phyloP scores from a whole-genome alignment of 2,888 invertebrate species.

The Pachydiplax longipennis region DNA sequence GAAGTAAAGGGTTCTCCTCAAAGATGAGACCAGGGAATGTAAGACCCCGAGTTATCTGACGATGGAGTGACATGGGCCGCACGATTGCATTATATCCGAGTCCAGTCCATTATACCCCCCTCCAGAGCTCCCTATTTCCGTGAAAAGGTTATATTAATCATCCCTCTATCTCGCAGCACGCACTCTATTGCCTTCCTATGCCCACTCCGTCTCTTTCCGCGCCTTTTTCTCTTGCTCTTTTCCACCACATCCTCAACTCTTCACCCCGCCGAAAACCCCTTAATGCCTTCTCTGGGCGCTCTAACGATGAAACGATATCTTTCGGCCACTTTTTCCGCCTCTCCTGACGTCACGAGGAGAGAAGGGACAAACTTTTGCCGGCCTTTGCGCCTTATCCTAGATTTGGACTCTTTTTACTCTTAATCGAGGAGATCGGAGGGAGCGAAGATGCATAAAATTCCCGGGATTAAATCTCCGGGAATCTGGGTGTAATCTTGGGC shows the following conservation, averaged over 20 bases:
- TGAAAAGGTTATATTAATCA: slow-evolving; percentile 30
- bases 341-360: background rate
- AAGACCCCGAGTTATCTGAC: background rate
- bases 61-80: background rate
- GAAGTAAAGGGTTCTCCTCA: slow-evolving; percentile 34
- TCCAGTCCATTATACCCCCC: background rate
- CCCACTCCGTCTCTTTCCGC: background rate
- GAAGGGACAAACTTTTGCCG: background rate
- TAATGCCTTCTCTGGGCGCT: background rate
- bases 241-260: background rate
- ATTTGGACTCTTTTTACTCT: no score
- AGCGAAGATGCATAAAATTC: no score
- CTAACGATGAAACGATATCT: background rate
- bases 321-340: background rate
- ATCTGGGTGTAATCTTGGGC: no score
- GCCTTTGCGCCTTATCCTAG: no score
- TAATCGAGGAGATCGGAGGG: no score
- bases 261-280: background rate
- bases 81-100: slow-evolving; percentile 24
- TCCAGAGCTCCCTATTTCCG: background rate
- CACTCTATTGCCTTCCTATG: background rate
- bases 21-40: slow-evolving; percentile 25
- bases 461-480: no score
- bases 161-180: background rate
- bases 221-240: background rate